These are phyloP conservation scores for Strigops habroptila DNA, from an alignment of 2,113 vertebrate genomes.

Conservation along the genomic window DNA sequence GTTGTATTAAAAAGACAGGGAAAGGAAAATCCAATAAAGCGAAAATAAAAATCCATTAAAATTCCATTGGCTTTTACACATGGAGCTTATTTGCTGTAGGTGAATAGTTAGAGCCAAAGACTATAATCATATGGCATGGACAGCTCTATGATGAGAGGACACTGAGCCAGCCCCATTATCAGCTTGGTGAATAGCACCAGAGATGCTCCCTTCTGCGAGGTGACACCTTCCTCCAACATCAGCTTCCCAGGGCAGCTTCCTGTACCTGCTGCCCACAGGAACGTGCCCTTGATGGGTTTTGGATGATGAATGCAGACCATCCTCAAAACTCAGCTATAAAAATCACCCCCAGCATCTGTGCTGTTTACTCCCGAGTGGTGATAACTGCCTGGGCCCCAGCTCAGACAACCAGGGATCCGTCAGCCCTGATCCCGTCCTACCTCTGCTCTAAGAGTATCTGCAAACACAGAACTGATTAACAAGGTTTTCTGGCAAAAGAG, in stretches of 20 bases:
- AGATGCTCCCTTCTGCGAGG: not conserved
- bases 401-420: not conserved
- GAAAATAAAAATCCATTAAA: slow-evolving; percentile 18
- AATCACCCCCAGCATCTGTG: rapidly evolving
- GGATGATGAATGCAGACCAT: not conserved
- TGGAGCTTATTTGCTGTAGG: not conserved
- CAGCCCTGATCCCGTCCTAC: not conserved
- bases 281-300: not conserved
- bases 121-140: not conserved
- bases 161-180: not conserved
- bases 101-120: not conserved
- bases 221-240: not conserved
- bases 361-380: not conserved
- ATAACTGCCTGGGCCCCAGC: not conserved
- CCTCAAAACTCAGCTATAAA: not conserved
- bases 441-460: not conserved
- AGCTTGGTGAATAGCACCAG: not conserved
- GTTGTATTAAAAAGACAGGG: not conserved
- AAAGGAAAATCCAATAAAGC: not conserved
- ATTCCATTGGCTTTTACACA: not conserved
- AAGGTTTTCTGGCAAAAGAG: not conserved
- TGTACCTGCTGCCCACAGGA: not conserved
- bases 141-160: not conserved
- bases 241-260: not conserved
- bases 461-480: not conserved